Percentiles rank a stretch among this genome's conserved stretches.
These are phyloP conservation scores for Drosophila mimetica DNA, from an alignment of 2,888 invertebrate species.

Conservation along the genomic window DNA sequence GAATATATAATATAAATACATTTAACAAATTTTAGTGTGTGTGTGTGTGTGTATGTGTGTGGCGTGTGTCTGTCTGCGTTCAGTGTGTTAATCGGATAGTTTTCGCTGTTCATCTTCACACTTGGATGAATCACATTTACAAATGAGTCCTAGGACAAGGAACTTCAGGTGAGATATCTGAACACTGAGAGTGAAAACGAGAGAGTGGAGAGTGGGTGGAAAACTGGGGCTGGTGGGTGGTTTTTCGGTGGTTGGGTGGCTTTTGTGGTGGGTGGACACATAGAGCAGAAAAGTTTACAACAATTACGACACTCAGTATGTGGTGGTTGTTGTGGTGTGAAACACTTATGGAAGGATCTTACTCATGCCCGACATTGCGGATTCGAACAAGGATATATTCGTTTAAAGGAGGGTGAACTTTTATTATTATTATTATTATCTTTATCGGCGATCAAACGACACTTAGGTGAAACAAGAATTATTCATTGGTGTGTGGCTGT, in stretches of 20 bases:
- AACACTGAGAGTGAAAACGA: constrained; percentile 31
- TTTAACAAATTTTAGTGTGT: constrained; percentile 80
- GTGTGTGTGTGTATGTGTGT: constrained; percentile 55
- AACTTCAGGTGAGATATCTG: constrained; percentile 22
- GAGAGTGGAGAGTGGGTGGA: constrained; percentile 32
- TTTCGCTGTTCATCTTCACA: constrained; percentile 39
- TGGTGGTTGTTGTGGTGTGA: constrained; percentile 22
- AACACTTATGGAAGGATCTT: constrained; percentile 47
- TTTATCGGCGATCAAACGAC: constrained; percentile 23
- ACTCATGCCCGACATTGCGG: constrained; percentile 56
- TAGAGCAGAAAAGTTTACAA: constrained; percentile 46
- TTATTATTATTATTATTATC: background rate
- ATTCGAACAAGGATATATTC: constrained; percentile 19
- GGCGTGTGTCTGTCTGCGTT: constrained; percentile 42
- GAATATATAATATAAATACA: constrained; percentile 83
- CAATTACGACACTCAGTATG: constrained; percentile 44
- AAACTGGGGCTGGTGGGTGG: constrained; percentile 7
- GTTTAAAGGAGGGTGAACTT: constrained; percentile 39
- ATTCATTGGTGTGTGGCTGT: constrained; percentile 20
- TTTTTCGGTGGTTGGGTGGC: constrained; percentile 13
- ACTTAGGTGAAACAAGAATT: constrained; percentile 26
- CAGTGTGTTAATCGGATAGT: constrained; percentile 29
- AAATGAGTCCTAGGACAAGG: constrained; percentile 25
- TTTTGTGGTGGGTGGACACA: constrained; percentile 27
- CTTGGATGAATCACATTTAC: constrained; percentile 34